Base-by-base conservation (phyloP, 1,140 invertebrate species). In the Aphidius ervi region DNA sequence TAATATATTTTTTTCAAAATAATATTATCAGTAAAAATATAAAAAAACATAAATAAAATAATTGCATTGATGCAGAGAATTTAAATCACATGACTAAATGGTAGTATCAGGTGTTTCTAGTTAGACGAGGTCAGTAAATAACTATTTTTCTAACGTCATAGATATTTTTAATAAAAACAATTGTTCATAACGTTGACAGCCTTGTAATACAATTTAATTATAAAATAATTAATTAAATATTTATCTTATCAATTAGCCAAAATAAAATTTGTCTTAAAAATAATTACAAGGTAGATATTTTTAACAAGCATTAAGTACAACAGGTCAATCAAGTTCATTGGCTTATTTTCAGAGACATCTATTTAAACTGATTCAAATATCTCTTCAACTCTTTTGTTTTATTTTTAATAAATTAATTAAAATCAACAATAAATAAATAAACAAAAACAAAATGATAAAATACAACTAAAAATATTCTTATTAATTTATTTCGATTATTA, bases 301-400 rank as follows among this genome's bases (percentile, higher is more conserved):
- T 9, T 16, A 52, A 50, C 8, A 49, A 42, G 42, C 60, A 65
- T 48, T 58, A 50, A 67, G 66, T 60, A 63, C 41, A 42, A 47
- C 62, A 64, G 75, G 73, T 77, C 73, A 75, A 67, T 69, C 70
- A 74, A 76, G 74, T 77, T 76, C 73, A 71, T 74, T 74, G 72
- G 67, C 72, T 73, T 68, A 75, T 75, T 74, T 71, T 67, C 69
- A 47, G 43, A 46, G 53, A 45, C 40, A 16, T 55, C 37, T 50
- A 50, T 31, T 39, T 39, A 8, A 10, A 52, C 5, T 5, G 31
- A 37, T 31, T 3, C 23, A 1, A 40, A 46, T n/a, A 42, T 56
- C n/a, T 55, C 7, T 40, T 49, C 40, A 9, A 5, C 46, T 57
- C 43, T 39, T 37, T 23, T 39, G 4, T 45, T 45, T 45, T 10